phyloP scores from a whole-genome alignment of 2,113 vertebrate genomes.

The Nothocercus julius region DNA sequence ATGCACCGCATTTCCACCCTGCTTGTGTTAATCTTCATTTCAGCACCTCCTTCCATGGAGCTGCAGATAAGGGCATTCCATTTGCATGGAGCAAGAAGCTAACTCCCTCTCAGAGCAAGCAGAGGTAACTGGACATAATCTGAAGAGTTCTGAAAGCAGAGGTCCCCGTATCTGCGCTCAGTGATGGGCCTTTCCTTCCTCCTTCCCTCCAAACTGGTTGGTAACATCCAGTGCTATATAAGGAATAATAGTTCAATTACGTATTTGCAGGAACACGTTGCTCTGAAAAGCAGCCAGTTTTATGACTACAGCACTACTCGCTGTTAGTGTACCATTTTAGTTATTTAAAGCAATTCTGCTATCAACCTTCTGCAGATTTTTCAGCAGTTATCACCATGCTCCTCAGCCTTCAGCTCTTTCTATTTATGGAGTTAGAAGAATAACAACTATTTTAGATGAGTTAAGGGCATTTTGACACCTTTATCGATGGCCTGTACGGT shows the following conservation, averaged over 20 bases:
- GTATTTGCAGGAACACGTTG: background rate
- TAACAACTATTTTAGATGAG: background rate
- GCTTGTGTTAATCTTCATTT: conserved; percentile 44
- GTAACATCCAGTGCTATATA: background rate
- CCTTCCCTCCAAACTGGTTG: background rate
- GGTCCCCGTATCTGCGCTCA: background rate
- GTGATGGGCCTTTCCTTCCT: background rate
- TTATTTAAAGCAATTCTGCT: background rate
- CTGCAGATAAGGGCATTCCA: conserved; percentile 28
- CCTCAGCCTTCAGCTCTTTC: background rate
- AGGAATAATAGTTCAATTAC: background rate
- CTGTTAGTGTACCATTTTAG: background rate
- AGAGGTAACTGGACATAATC: background rate
- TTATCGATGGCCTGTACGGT: background rate
- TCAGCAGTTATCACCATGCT: background rate
- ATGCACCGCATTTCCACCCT: background rate
- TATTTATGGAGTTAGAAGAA: background rate
- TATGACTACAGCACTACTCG: background rate
- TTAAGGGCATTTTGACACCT: background rate
- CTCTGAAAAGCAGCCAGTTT: background rate
- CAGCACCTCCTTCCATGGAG: conserved; percentile 47
- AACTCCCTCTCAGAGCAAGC: background rate
- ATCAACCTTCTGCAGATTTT: background rate
- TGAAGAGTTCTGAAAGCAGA: conserved; percentile 17
- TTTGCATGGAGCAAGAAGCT: conserved; percentile 14